Percentiles rank a stretch among this genome's conserved stretches.
Evolutionary conservation across 1,140 invertebrate genomes (phyloP).

Genomic region (Latrodectus geometricus): DNA sequence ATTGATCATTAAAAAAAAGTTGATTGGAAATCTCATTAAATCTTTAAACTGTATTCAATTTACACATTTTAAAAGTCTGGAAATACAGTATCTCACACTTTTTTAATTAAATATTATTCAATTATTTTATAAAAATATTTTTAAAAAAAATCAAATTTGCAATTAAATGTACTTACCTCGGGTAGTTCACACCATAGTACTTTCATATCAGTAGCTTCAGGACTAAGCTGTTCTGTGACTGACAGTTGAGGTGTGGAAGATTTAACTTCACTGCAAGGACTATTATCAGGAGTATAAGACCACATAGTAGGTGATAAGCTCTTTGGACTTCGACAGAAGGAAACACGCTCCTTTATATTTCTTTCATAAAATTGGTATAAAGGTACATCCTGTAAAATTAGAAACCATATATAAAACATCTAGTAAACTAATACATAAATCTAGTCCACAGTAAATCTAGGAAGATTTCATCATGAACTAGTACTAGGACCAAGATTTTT

Average conservation of each 20-base stretch:
- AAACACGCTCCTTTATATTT: conserved; percentile 76
- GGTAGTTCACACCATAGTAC: conserved; percentile 91
- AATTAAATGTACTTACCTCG: conserved; percentile 81
- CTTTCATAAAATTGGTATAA: conserved; percentile 92
- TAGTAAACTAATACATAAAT: too few relatives aligned
- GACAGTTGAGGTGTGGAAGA: conserved; percentile 21
- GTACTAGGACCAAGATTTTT: too few relatives aligned
- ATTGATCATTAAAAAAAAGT: too few relatives aligned
- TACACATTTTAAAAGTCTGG: neutral
- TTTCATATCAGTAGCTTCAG: conserved; percentile 55
- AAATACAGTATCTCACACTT: neutral
- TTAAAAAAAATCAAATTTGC: too few relatives aligned
- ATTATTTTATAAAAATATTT: neutral
- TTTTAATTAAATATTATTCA: neutral
- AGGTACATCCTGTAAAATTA: conserved; percentile 77
- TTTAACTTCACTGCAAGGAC: neutral
- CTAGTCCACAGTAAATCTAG: too few relatives aligned
- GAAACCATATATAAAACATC: too few relatives aligned
- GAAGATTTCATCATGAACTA: too few relatives aligned
- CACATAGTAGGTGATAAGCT: conserved; percentile 51
- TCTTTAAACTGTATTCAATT: neutral
- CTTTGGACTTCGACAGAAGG: conserved; percentile 47
- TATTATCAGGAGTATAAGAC: neutral
- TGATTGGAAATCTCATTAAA: neutral
- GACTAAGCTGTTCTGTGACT: conserved; percentile 55